phyloP scores from a whole-genome alignment of 64 coral and sea anemone species.

The Exaiptasia diaphana region DNA sequence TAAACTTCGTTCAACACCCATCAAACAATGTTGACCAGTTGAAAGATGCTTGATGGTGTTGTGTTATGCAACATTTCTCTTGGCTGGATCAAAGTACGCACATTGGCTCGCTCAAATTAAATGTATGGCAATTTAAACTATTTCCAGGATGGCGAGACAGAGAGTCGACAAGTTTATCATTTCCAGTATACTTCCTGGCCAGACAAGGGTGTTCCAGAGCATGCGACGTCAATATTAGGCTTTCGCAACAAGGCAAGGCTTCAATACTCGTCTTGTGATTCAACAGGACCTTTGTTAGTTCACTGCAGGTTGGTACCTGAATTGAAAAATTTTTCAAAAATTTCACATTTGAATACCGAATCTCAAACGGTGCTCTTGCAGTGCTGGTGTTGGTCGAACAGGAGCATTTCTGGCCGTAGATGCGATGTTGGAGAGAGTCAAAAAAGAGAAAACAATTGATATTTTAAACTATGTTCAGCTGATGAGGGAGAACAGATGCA shows the following conservation, averaged over 20 bases:
- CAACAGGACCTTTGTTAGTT: constrained; percentile 26
- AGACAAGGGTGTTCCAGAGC: constrained; percentile 50
- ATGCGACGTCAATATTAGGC: constrained; percentile 46
- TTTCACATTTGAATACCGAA: not conserved
- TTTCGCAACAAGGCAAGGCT: constrained; percentile 19
- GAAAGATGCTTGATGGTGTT: too few species aligned
- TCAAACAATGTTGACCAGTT: too few species aligned
- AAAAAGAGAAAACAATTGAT: constrained; percentile 48
- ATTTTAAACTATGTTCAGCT: constrained; percentile 60
- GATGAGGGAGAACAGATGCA: constrained; percentile 8
- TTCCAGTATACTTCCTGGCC: constrained; percentile 64
- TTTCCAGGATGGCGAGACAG: not conserved
- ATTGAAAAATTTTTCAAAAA: not conserved
- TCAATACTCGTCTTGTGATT: not conserved
- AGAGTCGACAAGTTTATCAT: constrained; percentile 10
- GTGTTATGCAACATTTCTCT: too few species aligned
- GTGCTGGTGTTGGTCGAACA: constrained; percentile 52
- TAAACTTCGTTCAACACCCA: too few species aligned
- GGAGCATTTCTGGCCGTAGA: constrained; percentile 46
- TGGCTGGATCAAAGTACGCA: too few species aligned
- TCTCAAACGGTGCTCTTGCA: not conserved
- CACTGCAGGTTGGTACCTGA: constrained; percentile 39
- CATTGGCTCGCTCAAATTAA: not conserved
- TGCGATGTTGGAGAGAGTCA: constrained; percentile 63
- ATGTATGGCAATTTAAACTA: not conserved